Percentiles rank a stretch among this genome's conserved stretches.
phyloP scores from a whole-genome alignment of 1,140 invertebrate species.

The Platyura marginata region DNA sequence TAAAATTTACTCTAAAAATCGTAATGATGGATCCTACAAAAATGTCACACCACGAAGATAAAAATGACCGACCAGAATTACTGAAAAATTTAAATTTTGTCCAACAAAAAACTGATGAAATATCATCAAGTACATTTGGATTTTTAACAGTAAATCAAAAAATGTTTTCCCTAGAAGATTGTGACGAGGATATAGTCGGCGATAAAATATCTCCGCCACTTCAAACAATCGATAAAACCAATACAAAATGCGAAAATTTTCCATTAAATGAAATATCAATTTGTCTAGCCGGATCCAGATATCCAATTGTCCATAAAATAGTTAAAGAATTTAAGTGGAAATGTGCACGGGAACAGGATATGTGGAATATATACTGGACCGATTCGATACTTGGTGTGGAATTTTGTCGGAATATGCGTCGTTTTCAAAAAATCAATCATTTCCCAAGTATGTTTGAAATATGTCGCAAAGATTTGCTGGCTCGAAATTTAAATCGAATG shows the following conservation, averaged over 20 bases:
- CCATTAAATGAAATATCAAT: constrained; percentile 24
- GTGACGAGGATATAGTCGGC: no score
- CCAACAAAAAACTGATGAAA: no score
- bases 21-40: no score
- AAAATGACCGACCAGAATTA: no score
- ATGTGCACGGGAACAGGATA: constrained; percentile 57
- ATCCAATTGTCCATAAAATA: constrained; percentile 48
- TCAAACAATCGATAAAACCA: no score
- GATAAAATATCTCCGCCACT: no score
- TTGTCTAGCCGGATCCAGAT: constrained; percentile 53
- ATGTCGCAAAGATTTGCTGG: constrained; percentile 68
- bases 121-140: no score
- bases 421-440: constrained; percentile 79
- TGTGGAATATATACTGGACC: constrained; percentile 82
- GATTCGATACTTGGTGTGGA: constrained; percentile 67
- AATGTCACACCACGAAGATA: no score
- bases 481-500: constrained; percentile 73
- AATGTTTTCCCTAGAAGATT: no score
- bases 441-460: constrained; percentile 87
- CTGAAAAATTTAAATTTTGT: no score
- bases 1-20: no score
- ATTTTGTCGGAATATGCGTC: constrained; percentile 72
- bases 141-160: no score
- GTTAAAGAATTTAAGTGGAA: constrained; percentile 57
- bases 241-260: neutral